Conservation (phyloP, 1,140 invertebrate species). For the Nymphalis io region DNA sequence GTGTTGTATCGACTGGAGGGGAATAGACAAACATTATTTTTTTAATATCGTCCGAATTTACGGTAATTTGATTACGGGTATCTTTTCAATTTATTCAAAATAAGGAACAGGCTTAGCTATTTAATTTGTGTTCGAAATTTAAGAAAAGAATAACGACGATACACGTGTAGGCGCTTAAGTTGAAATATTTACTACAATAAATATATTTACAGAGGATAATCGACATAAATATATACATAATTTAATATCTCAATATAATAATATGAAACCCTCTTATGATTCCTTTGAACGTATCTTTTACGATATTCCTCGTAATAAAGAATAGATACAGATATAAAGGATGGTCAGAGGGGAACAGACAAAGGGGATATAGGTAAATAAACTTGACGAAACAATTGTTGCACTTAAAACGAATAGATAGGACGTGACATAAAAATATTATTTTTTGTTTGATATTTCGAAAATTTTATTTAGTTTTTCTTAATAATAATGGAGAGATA, state of each 20-base stretch:
- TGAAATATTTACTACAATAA: neutral
- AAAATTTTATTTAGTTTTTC: neutral
- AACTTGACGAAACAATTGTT: conserved; percentile 24
- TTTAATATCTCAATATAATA: conserved; percentile 9
- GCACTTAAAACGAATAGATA: conserved; percentile 23
- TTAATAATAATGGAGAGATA: no score
- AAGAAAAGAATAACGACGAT: neutral
- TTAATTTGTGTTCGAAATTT: conserved; percentile 15
- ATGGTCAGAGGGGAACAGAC: conserved; percentile 33
- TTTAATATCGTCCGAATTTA: conserved; percentile 52
- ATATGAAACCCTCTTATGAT: conserved; percentile 14
- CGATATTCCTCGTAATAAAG: conserved; percentile 26
- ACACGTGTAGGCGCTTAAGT: neutral
- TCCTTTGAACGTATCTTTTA: conserved; percentile 39
- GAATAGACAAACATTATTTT: conserved; percentile 56
- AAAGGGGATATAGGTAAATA: conserved; percentile 38
- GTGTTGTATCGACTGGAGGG: conserved; percentile 54
- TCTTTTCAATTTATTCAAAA: conserved; percentile 18
- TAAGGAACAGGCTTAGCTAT: neutral
- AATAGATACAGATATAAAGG: conserved; percentile 37
- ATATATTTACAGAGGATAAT: neutral
- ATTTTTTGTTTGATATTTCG: neutral
- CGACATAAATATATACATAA: neutral
- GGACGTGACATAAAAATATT: neutral
- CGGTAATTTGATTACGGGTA: conserved; percentile 31